Conservation (phyloP, 2,797 vertebrate species). For the Pyrocephalus nanus region DNA sequence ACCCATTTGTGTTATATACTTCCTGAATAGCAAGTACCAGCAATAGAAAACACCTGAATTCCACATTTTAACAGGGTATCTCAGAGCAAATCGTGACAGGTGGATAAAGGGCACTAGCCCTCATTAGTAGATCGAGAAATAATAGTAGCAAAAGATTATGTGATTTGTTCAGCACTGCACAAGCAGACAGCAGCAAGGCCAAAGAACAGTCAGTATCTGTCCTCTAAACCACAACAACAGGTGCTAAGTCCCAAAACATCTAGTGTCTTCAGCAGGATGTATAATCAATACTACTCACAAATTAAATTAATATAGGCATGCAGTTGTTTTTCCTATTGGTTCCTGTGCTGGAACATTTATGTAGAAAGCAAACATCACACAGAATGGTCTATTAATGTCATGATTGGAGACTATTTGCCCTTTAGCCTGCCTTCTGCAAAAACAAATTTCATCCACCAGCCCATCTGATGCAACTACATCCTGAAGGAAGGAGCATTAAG, state of each 20-base stretch:
- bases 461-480: neutral
- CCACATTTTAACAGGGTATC: neutral
- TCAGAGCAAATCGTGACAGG: neutral
- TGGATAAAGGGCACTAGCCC: neutral
- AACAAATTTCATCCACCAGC: neutral
- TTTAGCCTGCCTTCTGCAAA: neutral
- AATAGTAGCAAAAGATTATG: neutral
- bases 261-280: neutral
- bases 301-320: constrained; percentile 6
- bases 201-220: neutral
- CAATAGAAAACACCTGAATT: neutral
- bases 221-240: neutral
- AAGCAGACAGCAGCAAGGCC: neutral
- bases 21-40: neutral
- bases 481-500: neutral
- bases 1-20: neutral
- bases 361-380: neutral
- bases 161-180: neutral
- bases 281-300: neutral
- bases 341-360: neutral
- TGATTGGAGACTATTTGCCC: neutral
- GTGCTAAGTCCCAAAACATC: neutral
- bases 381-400: neutral
- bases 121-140: neutral
- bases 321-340: neutral